Evolutionary conservation across 1,140 invertebrate species (phyloP).

Genomic region (Dreissena polymorpha): DNA sequence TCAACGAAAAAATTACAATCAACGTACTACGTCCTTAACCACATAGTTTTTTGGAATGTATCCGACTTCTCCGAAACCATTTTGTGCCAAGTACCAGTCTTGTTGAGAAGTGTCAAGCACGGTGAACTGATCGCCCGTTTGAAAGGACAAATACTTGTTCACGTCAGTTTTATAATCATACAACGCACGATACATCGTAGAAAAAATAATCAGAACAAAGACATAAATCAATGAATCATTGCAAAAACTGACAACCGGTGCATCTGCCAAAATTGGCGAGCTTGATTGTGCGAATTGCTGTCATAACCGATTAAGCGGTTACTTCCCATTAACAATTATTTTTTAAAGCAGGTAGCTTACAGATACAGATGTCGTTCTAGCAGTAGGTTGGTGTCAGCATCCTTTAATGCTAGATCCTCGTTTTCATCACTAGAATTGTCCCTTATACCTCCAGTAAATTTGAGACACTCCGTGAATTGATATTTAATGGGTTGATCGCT

Average conservation of each 20-base stretch:
- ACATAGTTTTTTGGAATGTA: conserved; percentile 72
- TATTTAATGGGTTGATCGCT: too few species aligned
- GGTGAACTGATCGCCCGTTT: conserved; percentile 69
- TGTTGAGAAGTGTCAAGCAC: conserved; percentile 59
- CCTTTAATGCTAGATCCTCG: too few species aligned
- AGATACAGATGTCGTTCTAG: too few species aligned
- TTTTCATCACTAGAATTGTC: too few species aligned
- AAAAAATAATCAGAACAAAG: background rate
- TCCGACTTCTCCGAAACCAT: conserved; percentile 72
- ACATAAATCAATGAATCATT: background rate
- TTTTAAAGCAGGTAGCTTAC: too few species aligned
- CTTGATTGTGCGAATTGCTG: background rate
- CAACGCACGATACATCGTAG: conserved; percentile 69
- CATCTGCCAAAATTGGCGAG: background rate
- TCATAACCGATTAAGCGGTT: too few species aligned
- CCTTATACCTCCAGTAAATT: too few species aligned
- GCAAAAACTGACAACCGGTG: background rate
- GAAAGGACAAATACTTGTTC: conserved; percentile 66
- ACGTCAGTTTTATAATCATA: conserved; percentile 68
- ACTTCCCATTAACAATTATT: too few species aligned
- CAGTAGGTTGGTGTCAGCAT: too few species aligned
- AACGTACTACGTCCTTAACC: conserved; percentile 61
- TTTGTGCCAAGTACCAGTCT: conserved; percentile 71
- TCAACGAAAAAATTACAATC: background rate
- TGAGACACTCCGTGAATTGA: too few species aligned